Percentiles rank a stretch among this genome's conserved stretches.
These are phyloP conservation scores for Trachelus stipa DNA, from an alignment of 2,888 invertebrate genomes.

Conservation along the genomic window DNA sequence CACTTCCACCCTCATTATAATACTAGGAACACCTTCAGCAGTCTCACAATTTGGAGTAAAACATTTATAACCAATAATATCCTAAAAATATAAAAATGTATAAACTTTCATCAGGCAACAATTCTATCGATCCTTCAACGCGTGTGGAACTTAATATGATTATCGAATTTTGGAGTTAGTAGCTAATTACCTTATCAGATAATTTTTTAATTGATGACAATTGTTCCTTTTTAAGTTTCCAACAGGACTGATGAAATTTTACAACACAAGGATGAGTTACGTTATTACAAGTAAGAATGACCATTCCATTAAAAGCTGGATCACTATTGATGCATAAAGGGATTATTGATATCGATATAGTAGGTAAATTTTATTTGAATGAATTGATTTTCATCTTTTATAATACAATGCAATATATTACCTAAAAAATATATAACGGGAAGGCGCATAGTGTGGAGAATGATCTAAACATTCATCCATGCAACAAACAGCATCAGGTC, in stretches of 20 bases:
- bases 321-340: constrained; percentile 34
- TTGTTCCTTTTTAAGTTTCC: constrained; percentile 47
- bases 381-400: neutral
- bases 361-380: neutral
- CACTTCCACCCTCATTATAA: constrained; percentile 41
- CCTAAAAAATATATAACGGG: constrained; percentile 46
- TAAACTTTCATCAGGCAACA: neutral
- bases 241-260: constrained; percentile 49
- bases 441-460: constrained; percentile 34
- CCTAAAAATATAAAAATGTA: constrained; percentile 26
- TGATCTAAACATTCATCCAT: constrained; percentile 39
- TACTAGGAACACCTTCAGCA: constrained; percentile 22
- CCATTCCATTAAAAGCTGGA: constrained; percentile 50
- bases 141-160: neutral
- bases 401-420: constrained; percentile 22
- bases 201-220: constrained; percentile 37
- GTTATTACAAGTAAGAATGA: constrained; percentile 45
- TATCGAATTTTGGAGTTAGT: neutral
- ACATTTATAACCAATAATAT: constrained; percentile 38
- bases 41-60: constrained; percentile 46
- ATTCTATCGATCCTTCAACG: neutral
- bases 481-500: constrained; percentile 48
- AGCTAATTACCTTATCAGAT: constrained; percentile 43
- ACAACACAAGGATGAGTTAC: constrained; percentile 37
- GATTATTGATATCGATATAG: neutral